phyloP scores from a whole-genome alignment of 2,797 vertebrate genomes.

The Pangasius larnaudii region DNA sequence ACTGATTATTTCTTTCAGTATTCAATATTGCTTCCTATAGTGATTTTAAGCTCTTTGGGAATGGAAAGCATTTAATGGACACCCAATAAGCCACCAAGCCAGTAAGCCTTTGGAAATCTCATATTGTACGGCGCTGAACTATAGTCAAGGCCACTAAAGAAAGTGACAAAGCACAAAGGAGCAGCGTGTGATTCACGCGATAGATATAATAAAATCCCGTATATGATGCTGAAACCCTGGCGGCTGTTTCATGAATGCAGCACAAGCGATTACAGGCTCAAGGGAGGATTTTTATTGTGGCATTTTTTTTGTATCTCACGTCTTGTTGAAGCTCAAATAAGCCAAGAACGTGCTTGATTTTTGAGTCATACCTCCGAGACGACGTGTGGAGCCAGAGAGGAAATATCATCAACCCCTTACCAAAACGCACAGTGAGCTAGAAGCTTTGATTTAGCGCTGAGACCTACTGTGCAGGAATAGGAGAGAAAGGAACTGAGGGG shows the following conservation, averaged over 20 bases:
- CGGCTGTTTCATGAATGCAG: background rate
- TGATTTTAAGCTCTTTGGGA: background rate
- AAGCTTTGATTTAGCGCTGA: slow-evolving; percentile 29
- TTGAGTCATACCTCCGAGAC: slow-evolving; percentile 13
- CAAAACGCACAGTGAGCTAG: background rate
- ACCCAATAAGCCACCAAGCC: background rate
- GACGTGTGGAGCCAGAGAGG: background rate
- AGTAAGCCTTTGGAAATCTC: background rate
- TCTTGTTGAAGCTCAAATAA: slow-evolving; percentile 2
- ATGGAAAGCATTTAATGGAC: background rate
- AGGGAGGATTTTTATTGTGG: background rate
- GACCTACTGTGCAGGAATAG: background rate
- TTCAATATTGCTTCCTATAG: background rate
- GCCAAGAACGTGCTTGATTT: background rate
- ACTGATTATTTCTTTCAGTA: background rate
- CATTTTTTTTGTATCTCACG: background rate
- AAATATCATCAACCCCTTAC: background rate
- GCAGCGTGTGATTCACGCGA: background rate
- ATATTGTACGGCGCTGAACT: background rate
- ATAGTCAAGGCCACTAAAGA: background rate
- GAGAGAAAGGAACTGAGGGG: background rate
- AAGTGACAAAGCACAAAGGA: background rate
- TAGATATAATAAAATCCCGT: background rate
- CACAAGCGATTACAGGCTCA: background rate
- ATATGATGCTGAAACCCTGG: background rate